Evolutionary conservation across 1,140 invertebrate genomes (phyloP).

Genomic region (Mercenaria mercenaria): DNA sequence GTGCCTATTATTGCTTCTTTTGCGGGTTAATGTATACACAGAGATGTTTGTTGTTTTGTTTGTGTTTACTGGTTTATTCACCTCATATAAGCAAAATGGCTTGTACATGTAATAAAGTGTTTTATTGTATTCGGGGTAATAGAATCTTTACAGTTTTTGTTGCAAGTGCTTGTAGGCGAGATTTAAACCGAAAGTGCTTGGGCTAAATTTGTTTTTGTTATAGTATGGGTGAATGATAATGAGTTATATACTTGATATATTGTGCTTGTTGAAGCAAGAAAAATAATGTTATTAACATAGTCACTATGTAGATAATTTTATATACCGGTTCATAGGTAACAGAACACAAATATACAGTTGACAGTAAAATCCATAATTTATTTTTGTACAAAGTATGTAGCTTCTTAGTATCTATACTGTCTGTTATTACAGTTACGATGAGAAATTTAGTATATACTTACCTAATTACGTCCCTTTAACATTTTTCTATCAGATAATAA

Average conservation of each 20-base stretch:
- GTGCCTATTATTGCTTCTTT: neutral
- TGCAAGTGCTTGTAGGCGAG: no score
- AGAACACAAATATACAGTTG: neutral
- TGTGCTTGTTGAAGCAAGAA: no score
- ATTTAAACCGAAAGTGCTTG: neutral
- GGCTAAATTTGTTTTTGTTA: neutral
- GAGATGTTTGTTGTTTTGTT: constrained; percentile 12
- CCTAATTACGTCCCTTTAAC: no score
- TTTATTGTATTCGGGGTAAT: neutral
- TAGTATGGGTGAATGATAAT: neutral
- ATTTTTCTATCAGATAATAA: no score
- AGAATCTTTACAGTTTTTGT: neutral
- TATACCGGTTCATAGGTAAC: neutral
- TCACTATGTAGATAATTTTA: neutral
- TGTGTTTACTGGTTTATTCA: neutral
- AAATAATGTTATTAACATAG: no score
- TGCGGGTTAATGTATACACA: neutral
- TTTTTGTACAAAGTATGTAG: constrained; percentile 4
- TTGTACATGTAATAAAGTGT: neutral
- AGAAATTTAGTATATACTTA: no score
- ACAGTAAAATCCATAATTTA: constrained; percentile 28
- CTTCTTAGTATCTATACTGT: neutral
- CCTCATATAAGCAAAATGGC: neutral
- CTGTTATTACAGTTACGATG: neutral
- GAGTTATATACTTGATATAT: neutral